Conservation (phyloP, 2,113 vertebrate genomes). For the Phaethornis superciliosus region DNA sequence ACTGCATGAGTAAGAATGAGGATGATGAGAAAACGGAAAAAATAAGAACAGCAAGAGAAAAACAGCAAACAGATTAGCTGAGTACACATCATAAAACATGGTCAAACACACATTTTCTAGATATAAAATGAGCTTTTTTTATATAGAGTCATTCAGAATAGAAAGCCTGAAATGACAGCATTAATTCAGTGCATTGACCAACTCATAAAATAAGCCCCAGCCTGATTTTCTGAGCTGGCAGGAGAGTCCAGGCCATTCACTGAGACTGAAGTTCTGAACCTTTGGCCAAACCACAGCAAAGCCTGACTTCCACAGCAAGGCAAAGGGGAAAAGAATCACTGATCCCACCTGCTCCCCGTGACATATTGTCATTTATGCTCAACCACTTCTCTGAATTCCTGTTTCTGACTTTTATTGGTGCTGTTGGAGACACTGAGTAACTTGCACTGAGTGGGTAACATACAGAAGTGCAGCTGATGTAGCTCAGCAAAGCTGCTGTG, state of each 20-base stretch:
- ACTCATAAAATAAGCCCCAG: background rate
- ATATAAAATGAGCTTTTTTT: background rate
- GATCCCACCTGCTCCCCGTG: background rate
- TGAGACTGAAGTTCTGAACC: background rate
- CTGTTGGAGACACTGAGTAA: background rate
- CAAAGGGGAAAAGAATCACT: background rate
- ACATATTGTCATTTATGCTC: background rate
- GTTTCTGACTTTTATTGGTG: background rate
- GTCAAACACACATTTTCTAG: background rate
- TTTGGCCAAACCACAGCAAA: background rate
- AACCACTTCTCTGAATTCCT: background rate
- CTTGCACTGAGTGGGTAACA: background rate
- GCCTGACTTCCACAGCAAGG: background rate
- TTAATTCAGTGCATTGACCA: fast-evolving
- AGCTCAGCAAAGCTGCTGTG: background rate
- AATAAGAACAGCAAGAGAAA: constrained; percentile 66
- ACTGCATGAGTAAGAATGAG: constrained; percentile 75
- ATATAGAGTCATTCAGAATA: fast-evolving
- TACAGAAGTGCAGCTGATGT: background rate
- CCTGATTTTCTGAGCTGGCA: too few relatives aligned
- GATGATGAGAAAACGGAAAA: constrained; percentile 36
- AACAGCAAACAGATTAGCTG: constrained; percentile 66
- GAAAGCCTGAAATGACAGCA: background rate
- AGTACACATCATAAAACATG: background rate
- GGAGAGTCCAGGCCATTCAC: fast-evolving